Conservation (phyloP, 1,140 invertebrate genomes). For the Drosophila nikananu region DNA sequence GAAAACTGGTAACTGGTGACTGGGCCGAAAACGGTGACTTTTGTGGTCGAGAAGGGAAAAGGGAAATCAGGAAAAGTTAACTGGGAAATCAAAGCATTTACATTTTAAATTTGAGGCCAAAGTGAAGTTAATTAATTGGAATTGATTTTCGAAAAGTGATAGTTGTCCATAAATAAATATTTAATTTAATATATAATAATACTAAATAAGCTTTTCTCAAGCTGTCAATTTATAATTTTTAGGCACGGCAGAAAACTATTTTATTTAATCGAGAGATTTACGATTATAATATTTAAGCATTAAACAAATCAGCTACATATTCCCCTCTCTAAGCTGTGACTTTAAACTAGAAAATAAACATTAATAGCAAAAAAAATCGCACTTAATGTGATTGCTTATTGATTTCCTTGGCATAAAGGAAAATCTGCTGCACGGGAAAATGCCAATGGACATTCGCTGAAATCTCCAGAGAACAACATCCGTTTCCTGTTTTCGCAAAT, state of each 20-base stretch:
- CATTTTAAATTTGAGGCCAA: not conserved
- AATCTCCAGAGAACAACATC: constrained; percentile 12
- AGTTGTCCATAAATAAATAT: not conserved
- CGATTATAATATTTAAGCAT: too few relatives aligned
- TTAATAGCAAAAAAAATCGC: constrained; percentile 1
- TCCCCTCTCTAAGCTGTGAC: not conserved
- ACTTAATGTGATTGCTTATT: constrained; percentile 24
- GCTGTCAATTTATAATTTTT: too few relatives aligned
- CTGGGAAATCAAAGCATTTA: not conserved
- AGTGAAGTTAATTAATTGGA: not conserved
- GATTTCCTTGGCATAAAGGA: constrained; percentile 10
- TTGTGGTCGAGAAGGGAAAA: not conserved
- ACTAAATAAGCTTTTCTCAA: too few relatives aligned
- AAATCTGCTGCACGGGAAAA: not conserved
- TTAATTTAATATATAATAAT: not conserved
- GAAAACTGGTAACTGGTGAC: constrained; percentile 23
- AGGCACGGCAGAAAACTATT: too few relatives aligned
- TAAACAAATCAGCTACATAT: too few relatives aligned
- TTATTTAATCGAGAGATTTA: too few relatives aligned
- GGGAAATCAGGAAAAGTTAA: not conserved
- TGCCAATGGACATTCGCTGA: constrained; percentile 2
- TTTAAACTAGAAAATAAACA: not conserved
- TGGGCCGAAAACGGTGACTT: constrained; percentile 18
- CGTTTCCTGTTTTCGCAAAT: constrained; percentile 5
- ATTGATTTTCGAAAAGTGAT: not conserved